Percentiles rank a stretch among this genome's conserved stretches.
Conservation (phyloP, 1,140 invertebrate species). For the Phenacoccus solenopsis region DNA sequence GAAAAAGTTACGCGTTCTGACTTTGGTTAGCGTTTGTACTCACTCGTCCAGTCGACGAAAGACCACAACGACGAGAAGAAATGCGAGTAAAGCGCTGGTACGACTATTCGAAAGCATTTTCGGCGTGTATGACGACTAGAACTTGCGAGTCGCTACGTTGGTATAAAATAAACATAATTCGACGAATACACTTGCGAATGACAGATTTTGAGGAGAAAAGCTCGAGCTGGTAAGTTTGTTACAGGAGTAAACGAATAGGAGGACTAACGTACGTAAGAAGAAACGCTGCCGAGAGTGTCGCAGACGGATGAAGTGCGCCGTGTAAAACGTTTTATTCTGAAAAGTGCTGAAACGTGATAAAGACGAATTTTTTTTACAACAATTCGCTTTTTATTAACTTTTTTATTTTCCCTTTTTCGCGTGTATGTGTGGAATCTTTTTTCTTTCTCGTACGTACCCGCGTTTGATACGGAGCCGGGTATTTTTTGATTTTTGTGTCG, state of each 20-base stretch:
- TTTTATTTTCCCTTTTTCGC: background rate
- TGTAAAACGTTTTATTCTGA: slow-evolving; percentile 9
- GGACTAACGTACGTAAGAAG: background rate
- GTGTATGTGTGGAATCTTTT: background rate
- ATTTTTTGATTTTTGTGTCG: background rate
- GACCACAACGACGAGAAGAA: background rate
- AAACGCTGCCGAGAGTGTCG: background rate
- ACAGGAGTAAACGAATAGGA: background rate
- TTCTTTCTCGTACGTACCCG: background rate
- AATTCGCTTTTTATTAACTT: slow-evolving; percentile 8
- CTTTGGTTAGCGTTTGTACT: background rate
- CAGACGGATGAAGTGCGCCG: background rate
- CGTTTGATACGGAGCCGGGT: too few species aligned
- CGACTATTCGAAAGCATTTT: background rate
- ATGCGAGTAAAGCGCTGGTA: background rate
- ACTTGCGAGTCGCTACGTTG: too few species aligned
- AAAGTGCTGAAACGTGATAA: slow-evolving; percentile 17
- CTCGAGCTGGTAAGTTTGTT: background rate
- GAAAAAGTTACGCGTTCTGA: too few species aligned
- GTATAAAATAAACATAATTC: slow-evolving; percentile 9
- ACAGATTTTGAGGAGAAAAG: slow-evolving; percentile 6
- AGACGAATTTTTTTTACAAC: slow-evolving; percentile 4
- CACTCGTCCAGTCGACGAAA: background rate
- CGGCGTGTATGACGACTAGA: background rate
- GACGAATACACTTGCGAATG: slow-evolving; percentile 7